Evolutionary conservation across 2,113 vertebrate genomes (phyloP), one percentile per base, ranked within the genome.

Genomic region (Electrona antarctica): DNA sequence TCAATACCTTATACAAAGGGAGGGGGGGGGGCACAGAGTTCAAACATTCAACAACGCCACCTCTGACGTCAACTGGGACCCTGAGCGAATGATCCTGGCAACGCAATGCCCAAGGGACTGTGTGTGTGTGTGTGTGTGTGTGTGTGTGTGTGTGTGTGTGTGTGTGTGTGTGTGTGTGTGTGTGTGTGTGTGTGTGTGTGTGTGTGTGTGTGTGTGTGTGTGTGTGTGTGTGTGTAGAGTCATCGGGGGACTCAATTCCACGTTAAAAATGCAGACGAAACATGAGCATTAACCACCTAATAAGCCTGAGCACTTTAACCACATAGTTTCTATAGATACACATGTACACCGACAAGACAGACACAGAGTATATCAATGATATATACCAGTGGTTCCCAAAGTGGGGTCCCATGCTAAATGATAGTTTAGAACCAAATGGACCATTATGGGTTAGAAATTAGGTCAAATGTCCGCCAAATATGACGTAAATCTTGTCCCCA

Each of bases 51-150:
- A 46, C 13, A 63, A 64, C 61, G 68, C 56, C 21, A 60, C 12
- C 2, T 2, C 64, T 63, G 50, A 74, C 4, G 47, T 81, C 79
- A 74, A 45, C 45, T 29, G 2, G 7, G 50, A 59, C 58, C 45
- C 66, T 61, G 33, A 76, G 73, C 82, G 51, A 83, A 76, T 81
- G 12, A 64, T 47, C 62, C 50, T 45, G 62, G 45, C 29, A 71
- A 15, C 64, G 60, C 65, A 64, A 80, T 56, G 80, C 28, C 13
- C 45, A 48, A 71, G 2, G n/a, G 45, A 47, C 29, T 48, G 47
- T 28, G 46, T 21, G 62, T 21, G 62, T 49, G 62, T 64, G 62
- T 49, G 55, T 56, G 55, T 14, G 55, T 14, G 55, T 56, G 55
- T 56, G 49, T 50, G 49, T 50, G 49, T 50, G 49, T 50, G 49